Evolutionary conservation across 2,888 invertebrate genomes (phyloP), one percentile per base, ranked within the genome.

Genomic region (Drosophila emarginata): DNA sequence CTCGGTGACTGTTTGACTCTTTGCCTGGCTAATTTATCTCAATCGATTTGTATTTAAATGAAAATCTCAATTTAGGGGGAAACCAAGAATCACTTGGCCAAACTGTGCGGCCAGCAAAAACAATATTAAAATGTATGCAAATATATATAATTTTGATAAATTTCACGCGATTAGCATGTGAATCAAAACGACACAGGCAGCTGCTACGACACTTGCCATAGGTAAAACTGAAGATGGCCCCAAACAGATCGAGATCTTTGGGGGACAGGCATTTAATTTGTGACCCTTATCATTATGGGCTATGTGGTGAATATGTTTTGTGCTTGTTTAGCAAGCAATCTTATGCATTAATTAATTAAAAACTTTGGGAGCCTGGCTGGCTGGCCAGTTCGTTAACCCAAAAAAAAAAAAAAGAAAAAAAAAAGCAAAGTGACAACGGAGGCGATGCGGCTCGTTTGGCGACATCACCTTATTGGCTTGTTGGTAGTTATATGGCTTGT

Each of bases 161-260:
- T 82, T 72, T 85, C 79, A 72, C 61, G 78, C 80, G 80, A 85
- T 87, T 87, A 83, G 79, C 86, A 85, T 87, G 74, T 79, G 78
- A 83, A 86, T 80, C 72, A 70, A 45, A 40, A 71, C 59, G 66
- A 65, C 50, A 60, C 61, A 58, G 51, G n/a, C 53, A 54, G 54
- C 58, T 39, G 45, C 45, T 21, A 21, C 11, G 21, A 53, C 62
- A 72, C 76, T 68, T 67, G 77, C 76, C 61, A 51, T 39, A 37
- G 37, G 50, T 18, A 50, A 28, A 54, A 28, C 28, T 32, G 23
- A 12, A 32, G 15, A 32, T 32, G 39, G 23, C 39, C 23, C 6
- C 11, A 26, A n/a, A 21, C 23, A 14, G 40, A n/a, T 58, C 23
- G 39, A 14, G 26, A n/a, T 58, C 23, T 23, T 32, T 53, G 6